phyloP scores from a whole-genome alignment of 1,140 invertebrate genomes.

The Panagrolaimus sp. region DNA sequence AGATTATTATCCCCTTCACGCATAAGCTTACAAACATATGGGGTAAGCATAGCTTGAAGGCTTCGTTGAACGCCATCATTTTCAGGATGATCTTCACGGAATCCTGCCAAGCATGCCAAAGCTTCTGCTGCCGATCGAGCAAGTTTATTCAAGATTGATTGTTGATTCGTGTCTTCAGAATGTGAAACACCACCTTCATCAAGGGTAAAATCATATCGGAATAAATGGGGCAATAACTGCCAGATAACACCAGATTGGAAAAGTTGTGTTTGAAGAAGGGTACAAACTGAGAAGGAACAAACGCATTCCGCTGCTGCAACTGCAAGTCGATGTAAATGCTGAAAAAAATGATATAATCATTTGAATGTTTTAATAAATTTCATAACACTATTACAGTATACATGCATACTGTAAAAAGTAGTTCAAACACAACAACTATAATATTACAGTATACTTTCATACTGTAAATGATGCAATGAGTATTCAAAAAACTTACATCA shows the following conservation, averaged over 20 bases:
- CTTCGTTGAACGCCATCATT: constrained; percentile 68
- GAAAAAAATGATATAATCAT: constrained; percentile 28
- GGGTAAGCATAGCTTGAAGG: constrained; percentile 77
- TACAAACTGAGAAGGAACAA: constrained; percentile 74
- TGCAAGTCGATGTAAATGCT: constrained; percentile 75
- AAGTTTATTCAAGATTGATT: constrained; percentile 84
- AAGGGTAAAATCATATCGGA: constrained; percentile 93
- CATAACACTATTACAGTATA: too few species aligned
- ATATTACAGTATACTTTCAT: too few species aligned
- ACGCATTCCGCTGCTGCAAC: constrained; percentile 78
- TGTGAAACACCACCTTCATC: constrained; percentile 74
- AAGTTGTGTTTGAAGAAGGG: constrained; percentile 78
- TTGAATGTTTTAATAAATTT: too few species aligned
- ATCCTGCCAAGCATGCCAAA: constrained; percentile 75
- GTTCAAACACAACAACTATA: too few species aligned
- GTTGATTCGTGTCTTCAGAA: constrained; percentile 57
- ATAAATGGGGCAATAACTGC: constrained; percentile 82
- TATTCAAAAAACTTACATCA: constrained; percentile 66
- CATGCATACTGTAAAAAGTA: too few species aligned
- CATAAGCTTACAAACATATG: constrained; percentile 77
- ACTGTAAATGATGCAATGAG: too few species aligned
- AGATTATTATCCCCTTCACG: constrained; percentile 66
- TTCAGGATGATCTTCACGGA: constrained; percentile 68
- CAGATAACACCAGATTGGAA: constrained; percentile 85
- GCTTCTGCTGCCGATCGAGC: constrained; percentile 78